Base-by-base conservation (phyloP, 1,140 invertebrate genomes). In the Drosophila triauraria region DNA sequence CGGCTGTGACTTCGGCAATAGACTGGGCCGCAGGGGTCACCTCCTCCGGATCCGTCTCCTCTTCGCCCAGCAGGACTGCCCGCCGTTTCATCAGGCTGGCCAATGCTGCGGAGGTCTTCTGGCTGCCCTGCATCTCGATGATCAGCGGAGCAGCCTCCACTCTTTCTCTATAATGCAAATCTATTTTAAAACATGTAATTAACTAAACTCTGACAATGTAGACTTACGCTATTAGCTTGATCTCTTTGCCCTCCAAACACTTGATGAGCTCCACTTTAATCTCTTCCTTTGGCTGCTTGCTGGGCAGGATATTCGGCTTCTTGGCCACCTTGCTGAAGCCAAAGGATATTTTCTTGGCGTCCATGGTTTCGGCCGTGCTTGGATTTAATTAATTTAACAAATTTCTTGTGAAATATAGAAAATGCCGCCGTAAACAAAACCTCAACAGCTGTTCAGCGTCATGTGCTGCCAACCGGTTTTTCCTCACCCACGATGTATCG, bases 291-390 rank as follows among this genome's bases (percentile, higher is more conserved):
- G 94, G 86, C 68, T 93, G 86, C 35, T 87, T 91, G 64, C 77
- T 83, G 17, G 84, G 63, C 44, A 91, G 75, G 47, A 95, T 93
- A 64, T 93, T 94, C 23, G 95, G 92, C 81, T 95, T 96, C 86
- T 96, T 96, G 42, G 94, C 93, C 1, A 95, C 94, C 93, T 96
- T 96, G 44, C 65, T 87, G 93, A 97, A 97, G 30, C 95, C 95
- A 93, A 97, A 97, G 0, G 96, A 96, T 92, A 97, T 95, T 90
- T 97, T 97, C 69, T 96, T 96, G 76, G 84, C 71, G 63, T 95
- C 94, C 91, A 93, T 93, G 51, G 47, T 40, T 8, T 30, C 7
- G 7, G 12, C 9, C 27, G 27, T 0, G 20, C 2, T 27, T 10
- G 15, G 23, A 42, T 63, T 43, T 27, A 15, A 1, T 12, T 30